Evolutionary conservation across 2,888 invertebrate genomes (phyloP).

Genomic region (Tipula confusa): DNA sequence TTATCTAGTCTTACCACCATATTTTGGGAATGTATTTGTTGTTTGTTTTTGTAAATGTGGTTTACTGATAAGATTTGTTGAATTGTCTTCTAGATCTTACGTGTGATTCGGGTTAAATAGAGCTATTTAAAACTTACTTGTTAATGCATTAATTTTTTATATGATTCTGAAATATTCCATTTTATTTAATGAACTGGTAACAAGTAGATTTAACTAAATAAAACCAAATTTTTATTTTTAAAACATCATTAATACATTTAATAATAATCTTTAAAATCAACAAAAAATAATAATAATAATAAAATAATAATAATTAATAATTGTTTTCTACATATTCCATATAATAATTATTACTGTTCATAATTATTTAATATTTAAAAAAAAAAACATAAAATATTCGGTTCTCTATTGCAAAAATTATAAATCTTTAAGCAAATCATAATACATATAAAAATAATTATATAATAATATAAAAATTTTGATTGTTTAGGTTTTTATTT

Average conservation of each 20-base stretch:
- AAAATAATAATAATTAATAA: constrained; percentile 3
- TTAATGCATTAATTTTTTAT: no score
- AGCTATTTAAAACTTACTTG: no score
- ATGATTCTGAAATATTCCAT: no score
- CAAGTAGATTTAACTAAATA: neutral
- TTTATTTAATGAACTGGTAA: no score
- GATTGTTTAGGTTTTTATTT: neutral
- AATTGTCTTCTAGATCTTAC: no score
- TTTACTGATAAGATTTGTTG: no score
- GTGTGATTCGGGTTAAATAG: no score
- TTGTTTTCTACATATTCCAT: neutral
- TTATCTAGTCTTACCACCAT: no score
- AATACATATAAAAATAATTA: neutral
- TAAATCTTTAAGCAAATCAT: neutral
- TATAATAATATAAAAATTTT: neutral
- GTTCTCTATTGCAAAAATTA: neutral
- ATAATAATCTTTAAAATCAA: constrained; percentile 16
- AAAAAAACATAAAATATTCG: neutral
- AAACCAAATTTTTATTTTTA: neutral
- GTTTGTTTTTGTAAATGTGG: no score
- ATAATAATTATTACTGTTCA: neutral
- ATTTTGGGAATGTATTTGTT: no score
- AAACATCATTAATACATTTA: constrained; percentile 25
- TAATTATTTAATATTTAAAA: neutral
- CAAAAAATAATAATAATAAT: constrained; percentile 20